These are phyloP conservation scores for Papilio elwesi DNA, from an alignment of 2,888 invertebrate genomes.

Conservation along the genomic window DNA sequence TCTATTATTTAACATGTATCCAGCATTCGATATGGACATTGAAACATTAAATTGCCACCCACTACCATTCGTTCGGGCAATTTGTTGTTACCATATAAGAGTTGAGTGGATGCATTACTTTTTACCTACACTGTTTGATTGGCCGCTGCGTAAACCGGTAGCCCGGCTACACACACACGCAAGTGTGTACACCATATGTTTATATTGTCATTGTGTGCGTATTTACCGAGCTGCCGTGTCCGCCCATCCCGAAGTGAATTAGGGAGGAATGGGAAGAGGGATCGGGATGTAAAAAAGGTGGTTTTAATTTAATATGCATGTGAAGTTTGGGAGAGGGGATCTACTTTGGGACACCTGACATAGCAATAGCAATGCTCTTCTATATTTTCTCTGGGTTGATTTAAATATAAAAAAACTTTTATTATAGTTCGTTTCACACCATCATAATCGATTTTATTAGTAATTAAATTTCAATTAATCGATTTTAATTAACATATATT, in stretches of 20 bases:
- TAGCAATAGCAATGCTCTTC: neutral
- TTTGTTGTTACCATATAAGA: conserved; percentile 4
- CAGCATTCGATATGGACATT: conserved; percentile 2
- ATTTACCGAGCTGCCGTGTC: conserved; percentile 63
- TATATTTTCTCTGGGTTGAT: neutral
- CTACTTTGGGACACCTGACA: neutral
- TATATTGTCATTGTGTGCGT: conserved; percentile 51
- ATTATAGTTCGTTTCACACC: conserved; percentile 11
- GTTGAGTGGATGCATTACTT: conserved; percentile 33
- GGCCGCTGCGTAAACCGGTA: conserved; percentile 82
- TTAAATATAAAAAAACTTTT: conserved; percentile 5
- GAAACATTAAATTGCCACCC: conserved; percentile 8
- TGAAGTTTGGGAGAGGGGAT: conserved; percentile 1
- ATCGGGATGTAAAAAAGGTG: conserved; percentile 21
- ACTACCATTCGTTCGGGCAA: conserved; percentile 9
- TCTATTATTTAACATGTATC: too few relatives aligned
- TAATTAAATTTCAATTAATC: conserved; percentile 9
- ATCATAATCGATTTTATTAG: conserved; percentile 14
- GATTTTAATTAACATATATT: conserved; percentile 18
- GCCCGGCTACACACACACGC: conserved; percentile 62
- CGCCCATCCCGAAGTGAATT: conserved; percentile 62
- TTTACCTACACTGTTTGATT: conserved; percentile 68
- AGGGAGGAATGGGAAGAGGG: conserved; percentile 40
- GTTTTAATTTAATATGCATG: conserved; percentile 26
- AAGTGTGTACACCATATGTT: conserved; percentile 44